Evolutionary conservation across 2,888 invertebrate species (phyloP).

Genomic region (Xanthorhoe designata): DNA sequence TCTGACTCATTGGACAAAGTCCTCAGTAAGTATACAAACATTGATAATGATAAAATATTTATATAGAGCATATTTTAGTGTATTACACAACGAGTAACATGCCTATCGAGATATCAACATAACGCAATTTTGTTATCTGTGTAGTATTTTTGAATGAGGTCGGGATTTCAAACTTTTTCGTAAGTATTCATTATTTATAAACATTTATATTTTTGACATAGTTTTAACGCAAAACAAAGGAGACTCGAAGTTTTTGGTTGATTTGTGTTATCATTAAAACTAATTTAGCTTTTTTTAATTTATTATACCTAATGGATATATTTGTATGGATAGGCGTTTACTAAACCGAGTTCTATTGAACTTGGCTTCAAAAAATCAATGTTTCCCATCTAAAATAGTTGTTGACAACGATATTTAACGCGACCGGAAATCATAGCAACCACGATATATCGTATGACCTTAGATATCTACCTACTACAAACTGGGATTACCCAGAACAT

Average conservation of each 20-base stretch:
- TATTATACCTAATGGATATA: too few relatives aligned
- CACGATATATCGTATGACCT: slow-evolving; percentile 19
- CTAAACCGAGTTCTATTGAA: background rate
- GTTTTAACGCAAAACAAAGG: too few relatives aligned
- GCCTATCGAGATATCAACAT: slow-evolving; percentile 22
- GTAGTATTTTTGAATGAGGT: slow-evolving; percentile 39
- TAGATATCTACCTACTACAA: slow-evolving; percentile 14
- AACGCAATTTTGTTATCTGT: slow-evolving; percentile 39
- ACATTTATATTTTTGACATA: too few relatives aligned
- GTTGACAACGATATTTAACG: background rate
- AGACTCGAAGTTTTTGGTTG: too few relatives aligned
- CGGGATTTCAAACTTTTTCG: slow-evolving; percentile 20
- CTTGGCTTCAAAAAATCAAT: background rate
- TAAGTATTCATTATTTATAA: too few relatives aligned
- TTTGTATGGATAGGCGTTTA: background rate
- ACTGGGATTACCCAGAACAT: slow-evolving; percentile 8
- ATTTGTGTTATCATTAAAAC: too few relatives aligned
- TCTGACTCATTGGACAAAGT: slow-evolving; percentile 58
- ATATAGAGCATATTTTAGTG: slow-evolving; percentile 48
- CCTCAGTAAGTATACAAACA: slow-evolving; percentile 47
- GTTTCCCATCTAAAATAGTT: background rate
- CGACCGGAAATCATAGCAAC: slow-evolving; percentile 9
- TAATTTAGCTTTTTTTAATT: too few relatives aligned
- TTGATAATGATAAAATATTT: slow-evolving; percentile 49
- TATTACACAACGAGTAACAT: slow-evolving; percentile 44